Conservation (phyloP, 1,140 invertebrate genomes). For the Brachystomella parvula region DNA sequence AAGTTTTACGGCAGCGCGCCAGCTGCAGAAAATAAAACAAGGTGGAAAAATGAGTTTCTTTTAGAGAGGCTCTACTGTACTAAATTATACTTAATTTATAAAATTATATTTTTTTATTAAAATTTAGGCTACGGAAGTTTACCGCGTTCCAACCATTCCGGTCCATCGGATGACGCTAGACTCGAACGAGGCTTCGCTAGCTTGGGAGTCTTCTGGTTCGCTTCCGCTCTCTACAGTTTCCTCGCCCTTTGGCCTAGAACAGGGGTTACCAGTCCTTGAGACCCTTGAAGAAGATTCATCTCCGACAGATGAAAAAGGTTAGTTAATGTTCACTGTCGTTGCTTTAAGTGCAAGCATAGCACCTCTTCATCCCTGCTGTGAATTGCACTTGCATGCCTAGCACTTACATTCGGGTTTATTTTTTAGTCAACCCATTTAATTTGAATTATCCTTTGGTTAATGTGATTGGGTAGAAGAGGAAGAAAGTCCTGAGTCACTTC, state of each 20-base stretch:
- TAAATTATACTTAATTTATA: neutral
- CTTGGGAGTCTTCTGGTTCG: constrained; percentile 40
- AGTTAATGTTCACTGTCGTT: constrained; percentile 8
- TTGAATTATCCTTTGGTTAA: neutral
- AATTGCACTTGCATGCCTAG: too few species aligned
- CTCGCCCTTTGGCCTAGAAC: constrained; percentile 49
- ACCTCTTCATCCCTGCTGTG: too few species aligned
- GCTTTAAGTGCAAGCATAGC: too few species aligned
- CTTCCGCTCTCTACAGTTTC: constrained; percentile 44
- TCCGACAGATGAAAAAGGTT: constrained; percentile 35
- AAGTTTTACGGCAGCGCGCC: too few species aligned
- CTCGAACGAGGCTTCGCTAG: constrained; percentile 41
- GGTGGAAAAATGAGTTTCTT: too few species aligned
- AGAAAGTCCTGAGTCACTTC: too few species aligned
- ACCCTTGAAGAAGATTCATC: constrained; percentile 53
- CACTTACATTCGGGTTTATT: too few species aligned
- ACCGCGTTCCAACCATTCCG: constrained; percentile 69
- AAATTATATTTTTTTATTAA: neutral
- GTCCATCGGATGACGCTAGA: constrained; percentile 46
- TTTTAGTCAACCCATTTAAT: neutral
- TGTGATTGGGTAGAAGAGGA: too few species aligned
- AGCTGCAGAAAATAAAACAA: too few species aligned
- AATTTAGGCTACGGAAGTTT: constrained; percentile 66
- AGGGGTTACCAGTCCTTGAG: constrained; percentile 50
- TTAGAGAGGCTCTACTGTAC: too few species aligned